These are phyloP conservation scores for Terebella lapidaria DNA, from an alignment of 2,888 invertebrate species.

Conservation along the genomic window DNA sequence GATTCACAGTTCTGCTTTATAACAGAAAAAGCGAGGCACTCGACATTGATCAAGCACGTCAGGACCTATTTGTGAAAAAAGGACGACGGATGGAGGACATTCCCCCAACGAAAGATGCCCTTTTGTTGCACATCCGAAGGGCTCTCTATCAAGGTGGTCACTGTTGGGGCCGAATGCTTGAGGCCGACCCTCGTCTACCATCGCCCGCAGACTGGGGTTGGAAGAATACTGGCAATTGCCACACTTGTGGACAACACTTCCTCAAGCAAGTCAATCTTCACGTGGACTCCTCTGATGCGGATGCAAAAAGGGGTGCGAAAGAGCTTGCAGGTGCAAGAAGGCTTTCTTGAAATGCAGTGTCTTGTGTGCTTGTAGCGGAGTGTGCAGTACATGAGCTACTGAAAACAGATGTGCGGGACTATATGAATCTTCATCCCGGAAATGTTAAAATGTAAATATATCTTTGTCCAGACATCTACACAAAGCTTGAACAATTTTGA, in stretches of 20 bases:
- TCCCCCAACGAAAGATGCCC: slow-evolving; percentile 24
- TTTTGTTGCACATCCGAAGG: slow-evolving; percentile 20
- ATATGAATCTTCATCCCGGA: too few relatives aligned
- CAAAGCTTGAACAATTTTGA: too few relatives aligned
- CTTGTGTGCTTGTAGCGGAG: background rate
- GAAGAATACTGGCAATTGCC: background rate
- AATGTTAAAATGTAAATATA: too few relatives aligned
- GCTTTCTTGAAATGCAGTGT: background rate
- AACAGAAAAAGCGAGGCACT: slow-evolving; percentile 13
- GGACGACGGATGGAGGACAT: slow-evolving; percentile 15
- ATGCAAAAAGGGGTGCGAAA: background rate
- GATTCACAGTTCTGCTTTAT: slow-evolving; percentile 26
- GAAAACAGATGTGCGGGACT: too few relatives aligned
- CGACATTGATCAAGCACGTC: slow-evolving; percentile 20
- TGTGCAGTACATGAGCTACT: too few relatives aligned
- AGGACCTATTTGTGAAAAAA: slow-evolving; percentile 19
- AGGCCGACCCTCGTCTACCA: background rate
- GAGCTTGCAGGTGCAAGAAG: background rate
- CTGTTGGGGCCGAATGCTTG: slow-evolving; percentile 15
- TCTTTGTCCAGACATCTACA: too few relatives aligned
- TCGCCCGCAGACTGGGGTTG: slow-evolving; percentile 9
- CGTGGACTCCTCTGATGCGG: background rate
- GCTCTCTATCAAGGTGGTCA: slow-evolving; percentile 21
- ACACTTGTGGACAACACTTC: background rate
- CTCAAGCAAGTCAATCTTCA: background rate